Evolutionary conservation across 2,113 vertebrate genomes (phyloP), one percentile per base, ranked within the genome.

Genomic region (Elephas maximus): DNA sequence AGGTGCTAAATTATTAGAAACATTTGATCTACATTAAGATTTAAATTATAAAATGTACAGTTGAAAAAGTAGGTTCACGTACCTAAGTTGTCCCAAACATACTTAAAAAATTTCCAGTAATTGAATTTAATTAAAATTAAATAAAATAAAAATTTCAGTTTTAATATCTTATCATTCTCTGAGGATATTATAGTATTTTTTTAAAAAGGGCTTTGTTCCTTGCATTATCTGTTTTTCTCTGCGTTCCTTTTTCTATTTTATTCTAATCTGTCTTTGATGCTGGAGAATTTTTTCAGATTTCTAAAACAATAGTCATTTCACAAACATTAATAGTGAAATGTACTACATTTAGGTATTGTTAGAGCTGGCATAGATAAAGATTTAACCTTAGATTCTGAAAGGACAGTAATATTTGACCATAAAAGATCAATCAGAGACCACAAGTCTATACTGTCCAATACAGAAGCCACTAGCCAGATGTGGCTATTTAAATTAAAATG

Each of bases 31-130:
- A 33, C 62, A 63, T 95, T 95, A 84, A 96, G 26, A 73, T 90
- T 67, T 89, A 78, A 78, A 60, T 76, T 74, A 78, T 69, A 88
- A 88, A 77, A 83, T 62, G n/a, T 53, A 30, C 33, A 89, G 63
- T 79, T 73, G 24, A 93, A 96, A 91, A 93, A 74, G 73, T 79
- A 96, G 60, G 67, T 10, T 96, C 24, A 86, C 33, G 57, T 73
- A 86, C 2, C n/a, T 24, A 86, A 67, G n/a, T 57, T 96, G 26
- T 85, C 18, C 41, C 37, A 91, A 63, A 86, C 10, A 79, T 37
- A 85, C 37, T 41, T 95, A 71, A 71, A 95, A 78, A 14, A 44
- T 90, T 86, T 93, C 73, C 28, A 80, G 33, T 65, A 71, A 89
- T 15, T 44, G 24, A 91, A 86, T 41, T 37, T 30, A 90, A 5